phyloP scores from a whole-genome alignment of 1,140 invertebrate species.

The Meloidogyne floridensis region DNA sequence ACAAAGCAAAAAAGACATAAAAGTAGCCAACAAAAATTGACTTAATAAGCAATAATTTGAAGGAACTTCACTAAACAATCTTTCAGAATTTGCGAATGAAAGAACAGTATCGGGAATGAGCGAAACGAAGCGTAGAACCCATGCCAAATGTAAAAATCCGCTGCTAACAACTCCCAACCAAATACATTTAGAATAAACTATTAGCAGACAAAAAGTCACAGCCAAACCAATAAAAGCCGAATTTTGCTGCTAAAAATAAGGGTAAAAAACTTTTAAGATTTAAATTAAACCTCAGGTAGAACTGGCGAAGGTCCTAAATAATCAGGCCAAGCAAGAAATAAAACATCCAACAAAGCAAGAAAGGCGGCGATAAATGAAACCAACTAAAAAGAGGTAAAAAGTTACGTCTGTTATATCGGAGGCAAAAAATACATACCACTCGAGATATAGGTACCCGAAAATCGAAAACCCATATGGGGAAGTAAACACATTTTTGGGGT shows the following conservation, averaged over 20 bases:
- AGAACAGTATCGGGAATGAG: constrained; percentile 23
- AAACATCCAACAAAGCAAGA: neutral
- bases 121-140: constrained; percentile 27
- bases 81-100: neutral
- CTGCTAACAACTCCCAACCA: constrained; percentile 13
- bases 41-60: constrained; percentile 1
- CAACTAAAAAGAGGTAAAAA: neutral
- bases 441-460: too few relatives aligned
- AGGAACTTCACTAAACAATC: constrained; percentile 1
- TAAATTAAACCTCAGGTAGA: neutral
- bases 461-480: too few relatives aligned
- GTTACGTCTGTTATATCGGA: too few relatives aligned
- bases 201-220: neutral
- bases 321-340: constrained; percentile 2
- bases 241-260: neutral
- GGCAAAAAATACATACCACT: too few relatives aligned
- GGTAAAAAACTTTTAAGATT: neutral
- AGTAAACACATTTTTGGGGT: too few relatives aligned
- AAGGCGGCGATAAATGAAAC: constrained; percentile 6
- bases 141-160: constrained; percentile 26
- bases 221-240: neutral
- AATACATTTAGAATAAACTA: constrained; percentile 18
- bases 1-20: constrained; percentile 13
- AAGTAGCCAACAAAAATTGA: neutral
- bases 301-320: neutral